Conservation (phyloP, 2,888 invertebrate genomes). For the Papilio protenor region DNA sequence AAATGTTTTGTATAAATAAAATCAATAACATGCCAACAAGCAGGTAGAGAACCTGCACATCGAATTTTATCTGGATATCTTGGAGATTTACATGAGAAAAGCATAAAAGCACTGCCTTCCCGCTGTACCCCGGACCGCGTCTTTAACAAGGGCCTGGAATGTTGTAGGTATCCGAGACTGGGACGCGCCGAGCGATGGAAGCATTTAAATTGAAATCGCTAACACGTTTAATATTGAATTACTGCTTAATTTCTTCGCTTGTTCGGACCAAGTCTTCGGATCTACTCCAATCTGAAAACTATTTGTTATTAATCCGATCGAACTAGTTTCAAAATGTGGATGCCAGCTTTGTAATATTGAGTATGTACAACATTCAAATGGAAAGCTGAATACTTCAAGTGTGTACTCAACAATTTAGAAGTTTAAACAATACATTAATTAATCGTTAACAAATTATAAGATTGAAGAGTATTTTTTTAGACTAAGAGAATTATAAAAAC, state of each 20-base stretch:
- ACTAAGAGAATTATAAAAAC: neutral
- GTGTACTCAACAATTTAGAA: neutral
- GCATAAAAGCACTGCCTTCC: slow-evolving; percentile 60
- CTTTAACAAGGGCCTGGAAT: slow-evolving; percentile 76
- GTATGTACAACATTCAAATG: neutral
- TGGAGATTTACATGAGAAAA: slow-evolving; percentile 79
- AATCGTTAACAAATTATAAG: neutral
- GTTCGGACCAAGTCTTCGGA: slow-evolving; percentile 16
- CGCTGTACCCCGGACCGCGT: slow-evolving; percentile 57
- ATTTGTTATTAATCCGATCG: slow-evolving; percentile 37
- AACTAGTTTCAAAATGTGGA: slow-evolving; percentile 35
- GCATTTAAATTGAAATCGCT: slow-evolving; percentile 75
- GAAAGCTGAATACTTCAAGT: no score
- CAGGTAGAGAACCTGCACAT: slow-evolving; percentile 75
- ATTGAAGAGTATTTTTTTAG: neutral
- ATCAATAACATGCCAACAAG: slow-evolving; percentile 41
- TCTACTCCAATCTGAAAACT: slow-evolving; percentile 43
- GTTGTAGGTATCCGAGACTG: slow-evolving; percentile 71
- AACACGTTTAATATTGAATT: slow-evolving; percentile 68
- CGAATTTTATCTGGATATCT: slow-evolving; percentile 74
- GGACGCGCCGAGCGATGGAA: slow-evolving; percentile 68
- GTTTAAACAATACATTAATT: neutral
- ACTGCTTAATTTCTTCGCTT: slow-evolving; percentile 53
- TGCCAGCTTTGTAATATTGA: neutral
- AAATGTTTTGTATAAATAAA: slow-evolving; percentile 7